These are phyloP conservation scores for Nipponia nippon DNA, from an alignment of 2,113 vertebrate species.

Conservation along the genomic window DNA sequence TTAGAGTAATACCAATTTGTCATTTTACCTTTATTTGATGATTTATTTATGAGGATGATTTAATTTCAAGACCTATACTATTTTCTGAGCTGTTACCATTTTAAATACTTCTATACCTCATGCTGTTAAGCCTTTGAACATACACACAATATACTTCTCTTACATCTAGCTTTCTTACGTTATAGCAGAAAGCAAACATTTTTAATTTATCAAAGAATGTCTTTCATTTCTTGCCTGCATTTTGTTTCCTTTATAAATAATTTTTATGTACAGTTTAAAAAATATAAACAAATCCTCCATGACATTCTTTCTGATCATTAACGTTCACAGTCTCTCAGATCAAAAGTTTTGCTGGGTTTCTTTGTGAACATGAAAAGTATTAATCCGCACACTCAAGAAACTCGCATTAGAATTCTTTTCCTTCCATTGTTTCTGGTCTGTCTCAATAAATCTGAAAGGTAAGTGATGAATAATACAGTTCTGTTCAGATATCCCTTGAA, in stretches of 20 bases:
- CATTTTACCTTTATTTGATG: conserved; percentile 61
- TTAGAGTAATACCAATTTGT: conserved; percentile 63
- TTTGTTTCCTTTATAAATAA: conserved; percentile 66
- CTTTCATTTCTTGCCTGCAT: conserved; percentile 55
- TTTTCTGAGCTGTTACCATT: conserved; percentile 56
- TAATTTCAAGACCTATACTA: conserved; percentile 42
- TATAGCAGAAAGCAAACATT: conserved; percentile 54
- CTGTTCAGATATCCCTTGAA: not conserved
- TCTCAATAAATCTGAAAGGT: not conserved
- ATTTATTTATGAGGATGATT: conserved; percentile 53
- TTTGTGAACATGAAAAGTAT: conserved; percentile 12
- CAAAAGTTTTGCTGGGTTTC: conserved; percentile 51
- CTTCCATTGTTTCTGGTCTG: not conserved
- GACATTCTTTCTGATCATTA: conserved; percentile 60
- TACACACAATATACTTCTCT: conserved; percentile 38
- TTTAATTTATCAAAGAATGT: conserved; percentile 66
- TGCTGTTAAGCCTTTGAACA: conserved; percentile 59
- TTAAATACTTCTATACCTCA: conserved; percentile 53
- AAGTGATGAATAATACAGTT: not conserved
- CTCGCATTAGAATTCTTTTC: not conserved
- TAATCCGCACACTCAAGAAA: not conserved
- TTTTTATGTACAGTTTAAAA: conserved; percentile 55
- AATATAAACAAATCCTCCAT: conserved; percentile 58
- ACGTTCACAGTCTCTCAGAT: not conserved
- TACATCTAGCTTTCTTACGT: conserved; percentile 36